Percentiles rank a stretch among this genome's conserved stretches.
These are phyloP conservation scores for Drosophila picticornis DNA, from an alignment of 2,888 invertebrate species.

Conservation along the genomic window DNA sequence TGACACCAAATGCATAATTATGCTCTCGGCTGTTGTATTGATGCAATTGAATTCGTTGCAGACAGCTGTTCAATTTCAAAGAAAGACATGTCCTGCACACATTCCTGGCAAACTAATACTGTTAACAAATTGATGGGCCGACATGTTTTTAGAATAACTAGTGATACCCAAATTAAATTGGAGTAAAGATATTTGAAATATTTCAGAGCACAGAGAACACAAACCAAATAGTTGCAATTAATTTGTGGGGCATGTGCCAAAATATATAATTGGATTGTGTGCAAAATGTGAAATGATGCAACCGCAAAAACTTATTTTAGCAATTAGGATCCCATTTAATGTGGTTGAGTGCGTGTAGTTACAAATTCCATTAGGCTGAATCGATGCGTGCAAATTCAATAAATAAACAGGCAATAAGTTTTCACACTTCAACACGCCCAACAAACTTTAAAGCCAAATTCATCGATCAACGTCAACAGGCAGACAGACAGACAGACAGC, in stretches of 20 bases:
- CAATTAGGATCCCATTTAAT: conserved; percentile 48
- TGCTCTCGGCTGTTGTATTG: background rate
- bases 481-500: conserved; percentile 4
- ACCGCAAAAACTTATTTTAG: conserved; percentile 41
- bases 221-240: background rate
- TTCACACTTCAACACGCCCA: conserved; percentile 28
- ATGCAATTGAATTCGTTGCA: background rate
- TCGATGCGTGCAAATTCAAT: conserved; percentile 34
- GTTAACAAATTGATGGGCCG: background rate
- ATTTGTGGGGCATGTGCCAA: background rate
- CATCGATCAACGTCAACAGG: conserved; percentile 44
- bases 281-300: background rate
- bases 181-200: conserved; percentile 2
- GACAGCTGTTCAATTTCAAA: background rate
- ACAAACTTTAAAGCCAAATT: conserved; percentile 35
- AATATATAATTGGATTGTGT: background rate
- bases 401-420: conserved; percentile 50
- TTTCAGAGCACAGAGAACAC: background rate
- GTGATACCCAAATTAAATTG: conserved; percentile 17
- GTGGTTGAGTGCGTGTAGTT: conserved; percentile 45
- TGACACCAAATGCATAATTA: background rate
- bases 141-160: background rate
- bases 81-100: background rate
- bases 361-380: conserved; percentile 50
- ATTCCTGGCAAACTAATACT: background rate